phyloP scores from a whole-genome alignment of 1,140 invertebrate genomes.

The Ceratosolen solmsi region DNA sequence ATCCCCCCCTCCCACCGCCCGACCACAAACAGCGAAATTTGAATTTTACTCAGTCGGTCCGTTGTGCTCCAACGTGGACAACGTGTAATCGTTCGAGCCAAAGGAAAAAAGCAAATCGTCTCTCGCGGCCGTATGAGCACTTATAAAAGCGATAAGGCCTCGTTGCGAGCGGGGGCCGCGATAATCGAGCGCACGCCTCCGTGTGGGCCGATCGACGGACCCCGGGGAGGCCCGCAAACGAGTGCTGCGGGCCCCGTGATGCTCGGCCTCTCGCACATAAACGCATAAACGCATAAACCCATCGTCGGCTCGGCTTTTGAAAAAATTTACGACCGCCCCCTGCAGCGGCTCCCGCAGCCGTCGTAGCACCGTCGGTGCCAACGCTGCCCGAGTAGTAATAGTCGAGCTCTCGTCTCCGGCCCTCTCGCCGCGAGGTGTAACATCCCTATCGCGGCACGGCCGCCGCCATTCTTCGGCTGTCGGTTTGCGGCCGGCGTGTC shows the following conservation, averaged over 20 bases:
- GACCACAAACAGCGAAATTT: too few species aligned
- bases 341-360: background rate
- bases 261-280: constrained; percentile 44
- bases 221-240: too few species aligned
- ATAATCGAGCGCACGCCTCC: background rate
- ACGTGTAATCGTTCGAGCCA: background rate
- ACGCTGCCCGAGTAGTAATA: too few species aligned
- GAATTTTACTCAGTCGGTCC: too few species aligned
- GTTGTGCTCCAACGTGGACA: too few species aligned
- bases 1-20: too few species aligned
- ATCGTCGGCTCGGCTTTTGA: constrained; percentile 51
- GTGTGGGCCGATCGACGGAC: background rate
- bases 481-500: constrained; percentile 17
- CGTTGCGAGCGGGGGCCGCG: background rate
- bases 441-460: background rate
- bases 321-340: constrained; percentile 58
- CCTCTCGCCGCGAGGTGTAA: background rate
- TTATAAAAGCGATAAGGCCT: background rate
- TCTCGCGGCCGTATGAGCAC: too few species aligned
- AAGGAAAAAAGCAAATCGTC: background rate
- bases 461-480: constrained; percentile 19
- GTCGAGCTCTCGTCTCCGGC: too few species aligned
- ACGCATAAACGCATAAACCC: constrained; percentile 59
- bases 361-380: too few species aligned
- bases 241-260: background rate